Base-by-base conservation (phyloP, 2,797 vertebrate species). In the Hypotaenidia okinawae region DNA sequence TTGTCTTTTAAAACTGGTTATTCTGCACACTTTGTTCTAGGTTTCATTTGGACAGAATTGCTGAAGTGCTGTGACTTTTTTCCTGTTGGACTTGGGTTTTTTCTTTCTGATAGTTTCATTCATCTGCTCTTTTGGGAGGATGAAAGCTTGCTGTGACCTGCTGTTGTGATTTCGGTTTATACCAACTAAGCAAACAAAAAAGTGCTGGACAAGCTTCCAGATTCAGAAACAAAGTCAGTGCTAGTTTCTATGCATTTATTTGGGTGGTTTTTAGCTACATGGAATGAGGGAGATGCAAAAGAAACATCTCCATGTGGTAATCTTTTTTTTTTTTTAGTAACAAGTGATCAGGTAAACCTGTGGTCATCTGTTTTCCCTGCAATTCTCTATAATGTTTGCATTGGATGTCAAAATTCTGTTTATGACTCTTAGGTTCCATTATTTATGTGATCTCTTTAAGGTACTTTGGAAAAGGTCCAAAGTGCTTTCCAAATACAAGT, bases 301-400 rank as follows among this genome's bases (percentile, higher is more conserved):
- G 39, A 67, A 89, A 27, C 13, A 15, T 43, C 13, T 63, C 2
- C 0, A 0, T 55, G 9, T 25, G 43, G 8, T 21, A 9, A 11
- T 49, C 4, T 49, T 23, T 21, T 47, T 47, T 23, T 23, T 23
- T 21, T 87, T 85, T n/a, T 43, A 70, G 30, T 84, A 87, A 61
- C 43, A 70, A 59, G 12, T 37, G 32, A 17, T 58, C n/a, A 13
- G 28, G 25, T 76, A 66, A 75, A 61, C 64, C 45, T 66, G 18
- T 45, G 57, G 2, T 6, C 16, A 37, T 33, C 21, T n/a, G 13
- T 78, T 58, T 64, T 70, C 68, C 47, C 33, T 81, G 33, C 45
- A 72, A 35, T 55, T 79, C 41, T 64, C 19, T 52, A 1, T 45
- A 47, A 49, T 80, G 25, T 10, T 37, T 77, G 47, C 17, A 70